Evolutionary conservation across 2,113 vertebrate species (phyloP), one percentile per base, ranked within the genome.

Genomic region (Gracilinanus agilis): DNA sequence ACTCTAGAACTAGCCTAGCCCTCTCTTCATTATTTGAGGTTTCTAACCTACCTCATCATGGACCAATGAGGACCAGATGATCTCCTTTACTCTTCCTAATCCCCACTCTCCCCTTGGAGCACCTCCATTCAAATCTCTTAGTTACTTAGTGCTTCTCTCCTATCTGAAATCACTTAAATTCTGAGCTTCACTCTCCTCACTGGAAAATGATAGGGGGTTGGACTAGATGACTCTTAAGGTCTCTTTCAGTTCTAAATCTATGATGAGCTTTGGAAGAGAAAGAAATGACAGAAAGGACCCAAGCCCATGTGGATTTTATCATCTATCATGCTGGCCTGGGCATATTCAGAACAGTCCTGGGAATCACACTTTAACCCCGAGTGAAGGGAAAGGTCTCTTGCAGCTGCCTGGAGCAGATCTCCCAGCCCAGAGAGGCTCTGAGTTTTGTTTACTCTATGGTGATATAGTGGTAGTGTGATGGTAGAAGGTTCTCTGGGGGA

Each of bases 361-460:
- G n/a, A 5, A n/a, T 40, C 67, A 83, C 67, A n/a, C 34, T 75
- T 21, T 19, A 40, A 40, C 67, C 16, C 67, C n/a, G 16, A 83
- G 67, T 83, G 19, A 83, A 21, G 34, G 34, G 16, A 5, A 8
- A 83, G 67, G 40, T 89, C 44, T 44, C 24, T 21, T 23, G n/a
- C 53, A 75, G 13, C 88, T 75, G 55, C 34, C 44, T 8, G 23
- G 1, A 34, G 8, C 67, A 83, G 16, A 83, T 21, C 44, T 53
- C 67, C 40, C 25, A 55, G 13, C 55, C 53, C 94, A 93, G 58
- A 67, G 94, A 94, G 95, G 44, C 91, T 40, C 67, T 9, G n/a
- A 53, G 40, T 44, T 96, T 95, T 98, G 95, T 97, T 97, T 98
- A 96, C 97, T 53, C 94, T 96, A 88, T 94, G 54, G 55, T 92